Base-by-base conservation (phyloP, 2,797 vertebrate species). In the Anomalospiza imberbis region DNA sequence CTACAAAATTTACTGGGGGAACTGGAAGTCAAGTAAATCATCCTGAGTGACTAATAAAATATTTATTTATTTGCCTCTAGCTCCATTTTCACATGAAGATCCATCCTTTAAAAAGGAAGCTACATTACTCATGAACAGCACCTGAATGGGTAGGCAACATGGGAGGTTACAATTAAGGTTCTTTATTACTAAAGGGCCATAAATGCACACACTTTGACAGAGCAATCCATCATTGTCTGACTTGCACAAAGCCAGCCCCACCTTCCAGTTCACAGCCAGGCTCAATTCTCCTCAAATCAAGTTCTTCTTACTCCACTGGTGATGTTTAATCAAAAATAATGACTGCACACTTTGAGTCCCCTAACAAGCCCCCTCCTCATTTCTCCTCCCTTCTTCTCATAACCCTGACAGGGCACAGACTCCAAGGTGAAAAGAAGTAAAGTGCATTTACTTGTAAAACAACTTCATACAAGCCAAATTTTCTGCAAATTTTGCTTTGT, bases 61-160 rank as follows among this genome's bases (percentile, higher is more conserved):
- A 86, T 85, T 67, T 73, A 76, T 85, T 89, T 83, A 65, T 72
- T 94, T 92, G 66, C 85, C 83, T 88, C 73, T 72, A 84, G 87
- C 57, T 92, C 47, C 40, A 44, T 83, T 95, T 96, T 80, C 76
- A 70, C 5, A 7, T 26, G 66, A 47, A 89, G 48, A 40, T 62
- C 48, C 54, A 93, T 88, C 58, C 73, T 93, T 85, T 51, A 84
- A 60, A 88, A 66, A 89, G 47, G 60, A 48, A 85, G 26, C 58
- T 62, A 31, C 48, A 73, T 65, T 80, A 58, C 44, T 74, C 78
- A 73, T 84, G 89, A 94, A 91, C 91, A 95, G 26, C 26, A 44
- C 36, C 73, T 85, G 66, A 93, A 94, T 75, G 65, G 40, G 44
- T 44, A 88, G 62, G 71, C 36, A 88, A 26, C 65, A 61, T 8